A percentile compares a stretch with the other conserved stretches of the same genome.
Conservation (phyloP, 64 coral and sea anemone species). For the Porites australiensis region DNA sequence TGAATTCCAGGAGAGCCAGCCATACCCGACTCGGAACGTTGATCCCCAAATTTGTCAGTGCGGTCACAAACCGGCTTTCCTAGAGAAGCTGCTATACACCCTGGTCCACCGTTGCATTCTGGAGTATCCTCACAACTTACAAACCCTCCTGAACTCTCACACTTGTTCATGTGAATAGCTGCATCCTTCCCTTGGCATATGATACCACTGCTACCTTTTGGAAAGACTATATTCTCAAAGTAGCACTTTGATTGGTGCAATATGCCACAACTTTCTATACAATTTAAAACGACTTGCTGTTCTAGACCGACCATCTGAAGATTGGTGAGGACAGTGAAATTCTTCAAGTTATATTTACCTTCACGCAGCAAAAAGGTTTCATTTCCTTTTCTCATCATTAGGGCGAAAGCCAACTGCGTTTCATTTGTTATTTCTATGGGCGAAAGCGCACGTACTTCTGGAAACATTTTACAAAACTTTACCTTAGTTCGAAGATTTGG, state of each 20-base stretch:
- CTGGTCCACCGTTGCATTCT: constrained; percentile 81
- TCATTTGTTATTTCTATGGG: constrained; percentile 29
- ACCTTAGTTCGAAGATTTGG: background rate
- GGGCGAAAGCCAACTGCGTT: constrained; percentile 16
- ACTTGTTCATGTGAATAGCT: constrained; percentile 41
- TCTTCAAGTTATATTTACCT: constrained; percentile 28
- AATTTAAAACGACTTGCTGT: constrained; percentile 14
- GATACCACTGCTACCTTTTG: constrained; percentile 5
- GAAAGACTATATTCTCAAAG: constrained; percentile 65
- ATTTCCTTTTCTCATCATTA: background rate
- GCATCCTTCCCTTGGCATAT: background rate
- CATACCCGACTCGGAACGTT: constrained; percentile 23
- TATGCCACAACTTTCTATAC: background rate
- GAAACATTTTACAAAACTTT: constrained; percentile 44
- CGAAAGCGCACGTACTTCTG: background rate
- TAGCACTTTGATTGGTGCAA: background rate
- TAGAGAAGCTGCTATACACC: constrained; percentile 42
- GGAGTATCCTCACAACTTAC: constrained; percentile 67
- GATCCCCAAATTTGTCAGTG: constrained; percentile 48
- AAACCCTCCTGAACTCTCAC: constrained; percentile 70
- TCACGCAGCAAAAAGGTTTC: constrained; percentile 59
- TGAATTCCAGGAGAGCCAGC: constrained; percentile 42
- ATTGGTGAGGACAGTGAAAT: background rate
- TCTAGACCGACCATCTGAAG: constrained; percentile 56
- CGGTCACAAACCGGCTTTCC: constrained; percentile 49